Base-by-base conservation (phyloP, 2,888 invertebrate species). In the Stramonita haemastoma region DNA sequence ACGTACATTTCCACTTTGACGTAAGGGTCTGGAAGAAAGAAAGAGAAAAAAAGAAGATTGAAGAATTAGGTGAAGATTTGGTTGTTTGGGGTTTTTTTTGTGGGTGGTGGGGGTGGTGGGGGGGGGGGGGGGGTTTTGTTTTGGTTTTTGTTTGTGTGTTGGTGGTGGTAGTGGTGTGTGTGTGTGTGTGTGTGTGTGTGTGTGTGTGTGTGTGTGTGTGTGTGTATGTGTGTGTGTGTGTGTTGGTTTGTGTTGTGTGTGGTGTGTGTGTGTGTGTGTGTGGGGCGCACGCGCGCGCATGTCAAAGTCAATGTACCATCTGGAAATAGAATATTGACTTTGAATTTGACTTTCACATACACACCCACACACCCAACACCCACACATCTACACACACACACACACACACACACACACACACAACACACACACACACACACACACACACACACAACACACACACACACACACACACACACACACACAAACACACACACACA, bases 1-100 rank as follows among this genome's bases (percentile, higher is more conserved):
- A 94, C 93, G 81, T 94, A 95, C 95, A 95, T 94, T 91, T 95
- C 95, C 32, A 94, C 94, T 90, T 95, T 95, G 32, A 95, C 94
- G 89, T 95, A 95, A 0, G 95, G 94, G 92, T 95, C 95, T 95
- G 92, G 5, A 60, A 84, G 56, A 32, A 46, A 46, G 32, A 6
- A n/a, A 32, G 13, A 60, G 15, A 19, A 19, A 22, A 15, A 19
- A n/a, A n/a, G n/a, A n/a, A n/a, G n/a, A n/a, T n/a, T n/a, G n/a
- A n/a, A n/a, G n/a, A n/a, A n/a, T n/a, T 70, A 70, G 8, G 70
- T 1, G 70, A 26, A 8, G 26, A 22, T 19, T 70, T 22, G 29
- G n/a, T 73, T 70, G 70, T 73, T 73, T 29, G 1, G 1, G 8
- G 73, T 73, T 22, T 13, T 73, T 17, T 17, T 73, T 26, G 73